These are phyloP conservation scores for Troilus luridus DNA, from an alignment of 2,888 invertebrate genomes.

Conservation along the genomic window DNA sequence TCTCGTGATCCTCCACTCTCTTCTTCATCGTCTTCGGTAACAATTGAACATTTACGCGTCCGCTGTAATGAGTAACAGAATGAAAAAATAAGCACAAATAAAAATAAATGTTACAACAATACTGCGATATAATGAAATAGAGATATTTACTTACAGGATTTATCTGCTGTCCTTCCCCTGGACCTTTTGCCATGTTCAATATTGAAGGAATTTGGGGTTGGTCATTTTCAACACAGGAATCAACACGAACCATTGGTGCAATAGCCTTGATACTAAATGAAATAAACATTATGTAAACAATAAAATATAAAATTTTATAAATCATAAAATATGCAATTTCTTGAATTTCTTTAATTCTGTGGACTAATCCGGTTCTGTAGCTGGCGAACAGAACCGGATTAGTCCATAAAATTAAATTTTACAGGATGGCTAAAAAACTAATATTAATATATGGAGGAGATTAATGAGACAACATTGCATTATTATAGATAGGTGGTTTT, in stretches of 20 bases:
- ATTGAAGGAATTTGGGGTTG: constrained; percentile 49
- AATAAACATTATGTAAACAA: not conserved
- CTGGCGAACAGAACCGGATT: too few relatives aligned
- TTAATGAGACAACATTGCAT: too few relatives aligned
- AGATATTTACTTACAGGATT: constrained; percentile 51
- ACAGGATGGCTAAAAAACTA: too few relatives aligned
- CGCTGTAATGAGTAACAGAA: constrained; percentile 70
- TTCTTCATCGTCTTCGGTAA: constrained; percentile 93
- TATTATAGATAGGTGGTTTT: too few relatives aligned
- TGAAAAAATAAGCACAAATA: not conserved
- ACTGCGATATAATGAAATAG: not conserved
- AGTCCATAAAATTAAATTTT: too few relatives aligned
- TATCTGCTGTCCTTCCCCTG: constrained; percentile 56
- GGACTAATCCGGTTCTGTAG: too few relatives aligned
- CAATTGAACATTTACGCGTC: constrained; percentile 90
- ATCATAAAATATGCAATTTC: not conserved
- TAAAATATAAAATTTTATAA: not conserved
- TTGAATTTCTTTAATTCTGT: too few relatives aligned
- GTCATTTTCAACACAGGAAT: constrained; percentile 67
- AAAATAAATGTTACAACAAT: not conserved
- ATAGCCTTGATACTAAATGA: constrained; percentile 59
- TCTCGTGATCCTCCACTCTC: constrained; percentile 71
- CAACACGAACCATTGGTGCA: constrained; percentile 67
- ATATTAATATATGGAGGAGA: too few relatives aligned
- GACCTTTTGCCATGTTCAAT: constrained; percentile 52